Percentiles rank a stretch among this genome's conserved stretches.
Conservation (phyloP, 1,140 invertebrate species). For the Pomacea maculata region DNA sequence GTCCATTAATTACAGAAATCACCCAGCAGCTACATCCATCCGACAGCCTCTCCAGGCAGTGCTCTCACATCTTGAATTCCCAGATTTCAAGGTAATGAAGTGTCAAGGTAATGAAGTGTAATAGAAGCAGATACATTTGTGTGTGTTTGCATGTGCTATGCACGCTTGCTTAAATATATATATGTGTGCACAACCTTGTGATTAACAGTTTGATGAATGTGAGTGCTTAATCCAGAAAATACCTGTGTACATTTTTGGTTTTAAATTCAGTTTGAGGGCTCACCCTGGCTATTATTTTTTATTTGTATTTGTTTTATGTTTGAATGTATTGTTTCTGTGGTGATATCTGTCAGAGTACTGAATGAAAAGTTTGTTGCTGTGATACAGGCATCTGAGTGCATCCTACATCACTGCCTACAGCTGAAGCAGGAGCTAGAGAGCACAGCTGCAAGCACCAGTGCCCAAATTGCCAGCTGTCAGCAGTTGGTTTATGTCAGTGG, state of each 20-base stretch:
- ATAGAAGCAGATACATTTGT: too few species aligned
- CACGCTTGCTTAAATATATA: too few species aligned
- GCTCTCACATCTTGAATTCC: constrained; percentile 25
- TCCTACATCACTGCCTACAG: constrained; percentile 11
- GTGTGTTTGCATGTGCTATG: too few species aligned
- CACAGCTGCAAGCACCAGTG: not conserved
- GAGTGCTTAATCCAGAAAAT: too few species aligned
- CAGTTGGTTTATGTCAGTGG: not conserved
- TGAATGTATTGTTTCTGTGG: too few species aligned
- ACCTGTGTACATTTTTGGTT: too few species aligned
- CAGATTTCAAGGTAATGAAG: constrained; percentile 25
- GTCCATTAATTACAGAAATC: constrained; percentile 34
- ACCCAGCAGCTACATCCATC: constrained; percentile 18
- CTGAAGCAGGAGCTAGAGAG: constrained; percentile 10
- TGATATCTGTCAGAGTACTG: too few species aligned
- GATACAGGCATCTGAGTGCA: constrained; percentile 10
- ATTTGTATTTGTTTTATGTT: too few species aligned
- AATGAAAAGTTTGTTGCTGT: not conserved
- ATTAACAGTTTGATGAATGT: too few species aligned
- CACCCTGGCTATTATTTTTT: too few species aligned
- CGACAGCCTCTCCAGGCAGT: constrained; percentile 25
- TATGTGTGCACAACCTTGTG: too few species aligned
- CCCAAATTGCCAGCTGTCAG: not conserved
- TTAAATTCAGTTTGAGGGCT: too few species aligned
- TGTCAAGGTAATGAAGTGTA: constrained; percentile 21